A percentile compares a stretch with the other conserved stretches of the same genome.
These are phyloP conservation scores for Mystacornis crossleyi DNA, from an alignment of 2,113 vertebrate species.

Conservation along the genomic window DNA sequence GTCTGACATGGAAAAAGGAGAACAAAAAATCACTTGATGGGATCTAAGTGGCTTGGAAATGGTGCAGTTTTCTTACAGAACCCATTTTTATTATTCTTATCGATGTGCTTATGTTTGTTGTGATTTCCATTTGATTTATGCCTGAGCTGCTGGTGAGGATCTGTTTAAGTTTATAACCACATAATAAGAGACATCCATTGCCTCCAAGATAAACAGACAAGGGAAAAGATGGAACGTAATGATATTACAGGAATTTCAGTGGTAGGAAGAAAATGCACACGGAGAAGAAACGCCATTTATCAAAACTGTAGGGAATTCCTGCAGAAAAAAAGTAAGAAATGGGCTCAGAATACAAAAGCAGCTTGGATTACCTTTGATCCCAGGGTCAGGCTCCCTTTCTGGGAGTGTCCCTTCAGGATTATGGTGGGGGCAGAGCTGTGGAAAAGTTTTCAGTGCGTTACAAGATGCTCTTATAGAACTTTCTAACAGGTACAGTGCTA, in stretches of 20 bases:
- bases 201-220: neutral
- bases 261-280: neutral
- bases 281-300: neutral
- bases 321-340: neutral
- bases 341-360: neutral
- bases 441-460: neutral
- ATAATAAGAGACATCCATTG: slow-evolving; percentile 1
- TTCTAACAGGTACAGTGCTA: neutral
- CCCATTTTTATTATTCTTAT: slow-evolving; percentile 2
- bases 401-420: neutral
- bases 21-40: neutral
- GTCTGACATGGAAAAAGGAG: neutral
- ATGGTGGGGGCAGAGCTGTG: neutral
- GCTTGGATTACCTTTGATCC: neutral
- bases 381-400: neutral
- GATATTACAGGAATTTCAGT: neutral
- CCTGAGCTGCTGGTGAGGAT: neutral
- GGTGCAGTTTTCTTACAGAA: neutral
- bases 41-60: neutral
- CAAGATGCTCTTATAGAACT: neutral
- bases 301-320: neutral
- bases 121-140: slow-evolving; percentile 11
- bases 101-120: neutral
- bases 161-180: neutral
- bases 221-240: neutral